Conservation (phyloP, 2,113 vertebrate species). For the Atractosteus spatula region DNA sequence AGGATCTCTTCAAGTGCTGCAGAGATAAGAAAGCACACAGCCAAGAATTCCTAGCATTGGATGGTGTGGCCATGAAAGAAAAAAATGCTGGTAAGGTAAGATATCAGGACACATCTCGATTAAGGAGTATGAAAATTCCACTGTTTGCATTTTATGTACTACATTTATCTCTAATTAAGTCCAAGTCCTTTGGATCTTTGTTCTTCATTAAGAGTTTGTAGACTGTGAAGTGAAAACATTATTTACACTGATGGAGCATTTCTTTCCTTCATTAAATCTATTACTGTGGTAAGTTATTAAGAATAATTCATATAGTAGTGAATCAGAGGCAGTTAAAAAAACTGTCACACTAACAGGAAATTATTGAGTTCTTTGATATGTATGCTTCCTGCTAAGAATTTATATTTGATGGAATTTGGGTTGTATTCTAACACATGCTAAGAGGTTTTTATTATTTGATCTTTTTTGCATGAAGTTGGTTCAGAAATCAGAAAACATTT, state of each 20-base stretch:
- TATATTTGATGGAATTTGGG: conserved; percentile 2
- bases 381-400: conserved; percentile 10
- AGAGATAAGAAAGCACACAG: conserved; percentile 42
- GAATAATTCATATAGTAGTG: neutral
- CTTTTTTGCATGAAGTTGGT: too few relatives aligned
- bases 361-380: conserved; percentile 19
- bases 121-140: conserved; percentile 11
- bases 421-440: too few relatives aligned
- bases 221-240: too few relatives aligned
- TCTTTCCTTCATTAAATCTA: too few relatives aligned
- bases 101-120: neutral
- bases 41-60: conserved; percentile 29
- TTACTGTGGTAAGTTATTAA: neutral
- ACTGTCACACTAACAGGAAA: conserved; percentile 19
- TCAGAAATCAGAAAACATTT: too few relatives aligned
- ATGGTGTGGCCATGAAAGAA: neutral
- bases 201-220: too few relatives aligned
- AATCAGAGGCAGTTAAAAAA: conserved; percentile 15
- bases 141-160: too few relatives aligned
- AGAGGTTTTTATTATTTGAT: too few relatives aligned
- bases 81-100: neutral
- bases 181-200: too few relatives aligned
- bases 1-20: conserved; percentile 45
- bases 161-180: too few relatives aligned
- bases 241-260: too few relatives aligned